Conservation (phyloP, 2,888 invertebrate species). For the Dione vanillae region DNA sequence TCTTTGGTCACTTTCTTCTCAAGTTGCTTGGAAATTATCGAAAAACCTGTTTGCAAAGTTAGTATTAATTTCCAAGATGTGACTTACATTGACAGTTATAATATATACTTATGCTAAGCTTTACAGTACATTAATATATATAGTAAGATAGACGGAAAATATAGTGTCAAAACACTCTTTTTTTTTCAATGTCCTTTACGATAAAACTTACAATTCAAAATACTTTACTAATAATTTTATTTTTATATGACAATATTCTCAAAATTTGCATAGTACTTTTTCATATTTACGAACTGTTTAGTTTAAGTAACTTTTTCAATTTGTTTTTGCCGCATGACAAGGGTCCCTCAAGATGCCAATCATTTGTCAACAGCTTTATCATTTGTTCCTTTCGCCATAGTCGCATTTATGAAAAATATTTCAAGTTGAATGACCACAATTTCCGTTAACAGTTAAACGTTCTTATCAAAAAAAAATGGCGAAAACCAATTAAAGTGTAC, state of each 20-base stretch:
- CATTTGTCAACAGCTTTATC: constrained; percentile 33
- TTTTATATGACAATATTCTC: neutral
- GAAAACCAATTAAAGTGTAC: constrained; percentile 12
- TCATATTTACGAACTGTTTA: neutral
- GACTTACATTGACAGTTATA: neutral
- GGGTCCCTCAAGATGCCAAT: constrained; percentile 32
- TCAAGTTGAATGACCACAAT: constrained; percentile 30
- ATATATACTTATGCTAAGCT: neutral
- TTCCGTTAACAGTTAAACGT: constrained; percentile 24
- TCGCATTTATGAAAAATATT: constrained; percentile 29
- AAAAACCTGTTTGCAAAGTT: neutral
- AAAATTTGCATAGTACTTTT: neutral
- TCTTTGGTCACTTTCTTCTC: neutral
- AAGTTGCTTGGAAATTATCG: neutral
- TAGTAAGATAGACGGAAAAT: neutral
- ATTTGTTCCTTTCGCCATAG: constrained; percentile 27
- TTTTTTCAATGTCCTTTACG: too few species aligned
- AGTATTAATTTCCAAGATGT: neutral
- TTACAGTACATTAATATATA: neutral
- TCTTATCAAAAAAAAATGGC: constrained; percentile 25
- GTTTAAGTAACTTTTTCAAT: constrained; percentile 11
- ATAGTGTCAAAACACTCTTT: neutral
- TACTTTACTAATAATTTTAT: neutral
- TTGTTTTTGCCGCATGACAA: constrained; percentile 30
- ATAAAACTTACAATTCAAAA: too few species aligned